Evolutionary conservation across 1,140 invertebrate species (phyloP).

Genomic region (Homalodisca vitripennis): DNA sequence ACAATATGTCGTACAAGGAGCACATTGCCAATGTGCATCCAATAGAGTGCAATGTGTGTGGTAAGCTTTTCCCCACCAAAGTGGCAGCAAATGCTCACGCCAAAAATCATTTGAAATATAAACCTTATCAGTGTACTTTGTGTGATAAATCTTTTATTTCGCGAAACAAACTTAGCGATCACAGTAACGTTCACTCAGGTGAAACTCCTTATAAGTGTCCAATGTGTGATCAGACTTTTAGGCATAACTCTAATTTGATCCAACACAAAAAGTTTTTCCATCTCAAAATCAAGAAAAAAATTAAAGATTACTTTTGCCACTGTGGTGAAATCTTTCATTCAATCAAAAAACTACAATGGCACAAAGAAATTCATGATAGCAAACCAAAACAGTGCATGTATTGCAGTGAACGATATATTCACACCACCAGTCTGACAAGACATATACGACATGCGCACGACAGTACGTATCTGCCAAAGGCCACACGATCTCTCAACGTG

Average conservation of each 20-base stretch:
- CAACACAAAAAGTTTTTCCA: constrained; percentile 76
- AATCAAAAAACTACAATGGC: constrained; percentile 78
- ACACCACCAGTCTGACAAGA: constrained; percentile 74
- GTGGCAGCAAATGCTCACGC: constrained; percentile 69
- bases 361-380: constrained; percentile 78
- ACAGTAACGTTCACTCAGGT: constrained; percentile 78
- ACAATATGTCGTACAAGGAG: constrained; percentile 38
- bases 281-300: constrained; percentile 62
- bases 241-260: constrained; percentile 79
- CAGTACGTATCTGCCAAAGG: constrained; percentile 65
- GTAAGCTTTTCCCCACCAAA: constrained; percentile 56
- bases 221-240: constrained; percentile 79
- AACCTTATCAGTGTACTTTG: constrained; percentile 69
- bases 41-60: constrained; percentile 73
- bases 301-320: constrained; percentile 75
- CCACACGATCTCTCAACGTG: constrained; percentile 63
- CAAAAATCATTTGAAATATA: constrained; percentile 74
- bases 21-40: constrained; percentile 64
- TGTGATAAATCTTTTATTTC: constrained; percentile 82
- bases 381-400: constrained; percentile 80
- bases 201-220: constrained; percentile 78
- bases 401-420: constrained; percentile 81
- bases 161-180: constrained; percentile 72
- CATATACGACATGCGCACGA: constrained; percentile 82
- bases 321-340: constrained; percentile 80